These are phyloP conservation scores for Ophioninae sp. DNA, from an alignment of 2,888 invertebrate genomes.

Conservation along the genomic window DNA sequence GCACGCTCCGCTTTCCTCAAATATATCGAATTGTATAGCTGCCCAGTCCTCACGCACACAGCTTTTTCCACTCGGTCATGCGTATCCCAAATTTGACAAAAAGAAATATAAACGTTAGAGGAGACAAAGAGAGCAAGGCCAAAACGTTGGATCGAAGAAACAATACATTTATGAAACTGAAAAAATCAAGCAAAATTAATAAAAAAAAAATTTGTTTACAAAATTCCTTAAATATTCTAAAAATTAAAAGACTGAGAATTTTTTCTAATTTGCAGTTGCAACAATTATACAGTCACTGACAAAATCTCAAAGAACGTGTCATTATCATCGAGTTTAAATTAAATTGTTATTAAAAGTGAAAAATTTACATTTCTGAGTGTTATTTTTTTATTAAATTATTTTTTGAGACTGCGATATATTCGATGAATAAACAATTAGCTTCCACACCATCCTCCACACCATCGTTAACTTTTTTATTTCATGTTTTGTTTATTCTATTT, in stretches of 20 bases:
- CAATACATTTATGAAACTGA: not conserved
- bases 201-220: too few relatives aligned
- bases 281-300: too few relatives aligned
- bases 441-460: constrained; percentile 42
- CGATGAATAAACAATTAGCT: constrained; percentile 33
- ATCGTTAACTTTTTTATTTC: constrained; percentile 57
- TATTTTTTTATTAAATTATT: not conserved
- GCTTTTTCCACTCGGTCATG: not conserved
- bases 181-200: not conserved
- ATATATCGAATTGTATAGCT: constrained; percentile 52
- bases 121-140: not conserved
- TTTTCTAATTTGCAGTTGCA: too few relatives aligned
- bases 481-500: constrained; percentile 3
- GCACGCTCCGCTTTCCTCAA: constrained; percentile 21
- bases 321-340: too few relatives aligned
- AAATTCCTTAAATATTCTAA: too few relatives aligned
- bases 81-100: not conserved
- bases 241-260: too few relatives aligned
- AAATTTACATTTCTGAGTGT: too few relatives aligned
- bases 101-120: too few relatives aligned
- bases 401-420: constrained; percentile 54
- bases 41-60: constrained; percentile 16
- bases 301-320: too few relatives aligned
- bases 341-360: too few relatives aligned
- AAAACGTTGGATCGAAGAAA: constrained; percentile 1